Conservation (phyloP, 2,113 vertebrate species). For the Salvator merianae region DNA sequence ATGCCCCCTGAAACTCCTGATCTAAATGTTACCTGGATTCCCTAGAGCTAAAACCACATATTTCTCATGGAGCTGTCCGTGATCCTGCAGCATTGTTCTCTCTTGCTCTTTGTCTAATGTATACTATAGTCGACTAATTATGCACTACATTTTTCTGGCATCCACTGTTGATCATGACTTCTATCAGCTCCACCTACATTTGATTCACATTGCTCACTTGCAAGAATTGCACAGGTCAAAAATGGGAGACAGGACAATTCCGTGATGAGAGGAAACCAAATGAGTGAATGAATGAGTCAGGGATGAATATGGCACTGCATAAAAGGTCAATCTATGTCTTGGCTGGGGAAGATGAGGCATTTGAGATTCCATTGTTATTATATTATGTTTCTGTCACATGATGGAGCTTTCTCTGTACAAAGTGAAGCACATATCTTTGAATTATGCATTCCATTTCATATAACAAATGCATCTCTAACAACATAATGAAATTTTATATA, state of each 20-base stretch:
- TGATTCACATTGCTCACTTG: too few species aligned
- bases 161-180: too few species aligned
- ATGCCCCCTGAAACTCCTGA: too few species aligned
- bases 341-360: background rate
- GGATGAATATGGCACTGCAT: background rate
- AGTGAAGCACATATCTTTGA: conserved; percentile 52
- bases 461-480: conserved; percentile 69
- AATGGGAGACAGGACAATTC: background rate
- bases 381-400: background rate
- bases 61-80: background rate
- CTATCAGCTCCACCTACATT: too few species aligned
- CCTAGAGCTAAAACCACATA: background rate
- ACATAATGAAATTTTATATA: conserved; percentile 72
- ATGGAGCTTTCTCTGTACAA: background rate
- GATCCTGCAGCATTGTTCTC: background rate
- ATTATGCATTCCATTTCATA: conserved; percentile 62
- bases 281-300: background rate
- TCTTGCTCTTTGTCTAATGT: background rate
- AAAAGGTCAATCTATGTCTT: background rate
- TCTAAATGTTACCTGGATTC: too few species aligned
- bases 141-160: too few species aligned
- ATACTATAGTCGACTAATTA: too few species aligned
- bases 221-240: too few species aligned
- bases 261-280: background rate
- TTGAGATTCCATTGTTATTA: background rate